Evolutionary conservation across 2,797 vertebrate species (phyloP), one percentile per base, ranked within the genome.

Genomic region (Etheostoma perlongum): DNA sequence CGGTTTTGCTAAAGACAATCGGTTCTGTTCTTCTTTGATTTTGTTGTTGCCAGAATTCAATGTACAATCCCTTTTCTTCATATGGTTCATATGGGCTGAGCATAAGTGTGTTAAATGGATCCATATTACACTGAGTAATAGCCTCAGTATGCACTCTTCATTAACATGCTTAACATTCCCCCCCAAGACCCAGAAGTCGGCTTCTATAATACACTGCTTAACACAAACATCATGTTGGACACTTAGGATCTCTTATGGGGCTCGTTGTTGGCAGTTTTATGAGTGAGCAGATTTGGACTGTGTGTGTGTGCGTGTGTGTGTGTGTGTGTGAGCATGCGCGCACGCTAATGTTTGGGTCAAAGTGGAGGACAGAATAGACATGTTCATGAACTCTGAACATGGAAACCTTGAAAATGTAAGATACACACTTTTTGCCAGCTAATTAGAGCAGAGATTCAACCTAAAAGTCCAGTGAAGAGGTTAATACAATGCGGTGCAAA

Each of bases 161-260:
- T 91, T 91, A 92, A 91, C 91, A 89, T 91, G 87, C 84, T 91
- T 89, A 86, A 88, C 90, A 84, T 90, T 92, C 88, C 88, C 89
- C 89, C 84, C 75, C 15, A 86, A 91, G 86, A 87, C 86, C 82
- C 81, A 91, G 84, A 91, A 89, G 89, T 90, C 89, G 19, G 82
- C 87, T 90, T 74, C 86, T 89, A 85, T 87, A 87, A 89, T 83
- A 89, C 83, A 83, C 81, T 14, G 73, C 85, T 84, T 91, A 90
- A 92, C 83, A 90, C 75, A 90, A 93, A 93, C 89, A 89, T 92
- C 76, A 90, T 92, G 89, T 92, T 73, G 83, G 76, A 76, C 82
- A 85, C 90, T 88, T 70, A 67, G 42, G 55, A 77, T 90, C 80
- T 91, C 79, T 88, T 83, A 85, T 79, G 88, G 84, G 79, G 82